Evolutionary conservation across 2,113 vertebrate species (phyloP).

Genomic region (Cephalopterus ornatus): DNA sequence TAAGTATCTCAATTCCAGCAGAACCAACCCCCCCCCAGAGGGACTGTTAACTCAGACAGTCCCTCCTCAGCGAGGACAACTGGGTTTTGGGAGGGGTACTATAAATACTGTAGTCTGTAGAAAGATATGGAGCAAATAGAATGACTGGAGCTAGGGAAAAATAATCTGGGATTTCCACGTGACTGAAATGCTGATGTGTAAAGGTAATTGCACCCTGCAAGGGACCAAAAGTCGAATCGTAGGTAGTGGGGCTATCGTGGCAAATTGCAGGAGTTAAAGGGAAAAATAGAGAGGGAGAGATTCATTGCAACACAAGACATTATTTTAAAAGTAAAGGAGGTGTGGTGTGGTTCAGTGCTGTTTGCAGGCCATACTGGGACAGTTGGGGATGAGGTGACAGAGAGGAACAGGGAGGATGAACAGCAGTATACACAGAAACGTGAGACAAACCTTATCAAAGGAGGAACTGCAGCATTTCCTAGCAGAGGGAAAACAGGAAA

Average conservation of each 20-base stretch:
- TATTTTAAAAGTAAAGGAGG: background rate
- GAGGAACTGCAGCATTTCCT: background rate
- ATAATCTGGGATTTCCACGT: background rate
- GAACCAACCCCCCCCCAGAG: background rate
- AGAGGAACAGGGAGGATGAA: background rate
- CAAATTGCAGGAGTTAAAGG: background rate
- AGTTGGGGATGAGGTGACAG: background rate
- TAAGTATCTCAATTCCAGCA: background rate
- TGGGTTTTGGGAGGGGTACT: background rate
- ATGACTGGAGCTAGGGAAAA: background rate
- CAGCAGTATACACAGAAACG: background rate
- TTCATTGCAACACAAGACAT: background rate
- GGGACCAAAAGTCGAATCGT: background rate
- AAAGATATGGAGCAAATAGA: background rate
- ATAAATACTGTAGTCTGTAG: background rate
- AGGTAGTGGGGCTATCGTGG: background rate
- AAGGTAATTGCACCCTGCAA: background rate
- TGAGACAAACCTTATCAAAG: background rate
- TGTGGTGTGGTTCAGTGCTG: background rate
- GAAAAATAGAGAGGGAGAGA: background rate
- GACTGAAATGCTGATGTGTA: background rate
- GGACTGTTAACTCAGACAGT: background rate
- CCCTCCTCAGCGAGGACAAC: background rate
- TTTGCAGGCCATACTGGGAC: background rate
- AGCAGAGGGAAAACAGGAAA: background rate